A percentile compares a stretch with the other conserved stretches of the same genome.
Conservation (phyloP, 2,113 vertebrate genomes). For the Neomonachus schauinslandi region DNA sequence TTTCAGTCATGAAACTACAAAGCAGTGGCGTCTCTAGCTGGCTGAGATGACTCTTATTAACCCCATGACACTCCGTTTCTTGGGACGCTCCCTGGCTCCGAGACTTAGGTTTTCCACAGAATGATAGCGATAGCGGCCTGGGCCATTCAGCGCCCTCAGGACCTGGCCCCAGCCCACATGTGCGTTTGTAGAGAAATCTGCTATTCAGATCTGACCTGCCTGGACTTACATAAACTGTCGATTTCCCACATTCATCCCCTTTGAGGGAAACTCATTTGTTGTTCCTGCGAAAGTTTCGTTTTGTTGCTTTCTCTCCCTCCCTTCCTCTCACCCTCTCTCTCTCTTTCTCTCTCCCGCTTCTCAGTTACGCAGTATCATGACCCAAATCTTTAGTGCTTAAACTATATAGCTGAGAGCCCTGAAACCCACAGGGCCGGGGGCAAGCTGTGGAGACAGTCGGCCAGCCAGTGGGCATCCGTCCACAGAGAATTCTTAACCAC, state of each 20-base stretch:
- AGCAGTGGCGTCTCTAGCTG: neutral
- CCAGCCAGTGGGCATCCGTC: conserved; percentile 17
- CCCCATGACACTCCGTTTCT: neutral
- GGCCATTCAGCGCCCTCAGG: neutral
- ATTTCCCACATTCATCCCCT: conserved; percentile 10
- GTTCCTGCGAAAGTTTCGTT: conserved; percentile 66
- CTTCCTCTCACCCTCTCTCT: neutral
- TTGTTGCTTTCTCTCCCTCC: neutral
- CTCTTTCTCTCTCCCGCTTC: conserved; percentile 28
- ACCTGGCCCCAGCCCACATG: neutral
- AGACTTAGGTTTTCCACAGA: neutral
- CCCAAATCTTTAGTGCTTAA: conserved; percentile 77
- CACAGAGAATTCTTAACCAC: conserved; percentile 35
- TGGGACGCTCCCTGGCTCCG: neutral
- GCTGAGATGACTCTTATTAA: neutral
- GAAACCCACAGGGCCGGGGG: conserved; percentile 33
- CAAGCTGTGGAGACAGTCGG: neutral
- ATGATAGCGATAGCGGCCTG: neutral
- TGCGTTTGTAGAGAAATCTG: neutral
- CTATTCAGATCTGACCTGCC: neutral
- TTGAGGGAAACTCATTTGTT: conserved; percentile 48
- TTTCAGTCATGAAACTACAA: conserved; percentile 53
- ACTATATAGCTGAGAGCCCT: conserved; percentile 52
- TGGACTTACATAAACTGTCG: neutral
- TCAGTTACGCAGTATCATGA: conserved; percentile 75